Conservation (phyloP, 2,888 invertebrate species). For the Exephanes ischioxanthus region DNA sequence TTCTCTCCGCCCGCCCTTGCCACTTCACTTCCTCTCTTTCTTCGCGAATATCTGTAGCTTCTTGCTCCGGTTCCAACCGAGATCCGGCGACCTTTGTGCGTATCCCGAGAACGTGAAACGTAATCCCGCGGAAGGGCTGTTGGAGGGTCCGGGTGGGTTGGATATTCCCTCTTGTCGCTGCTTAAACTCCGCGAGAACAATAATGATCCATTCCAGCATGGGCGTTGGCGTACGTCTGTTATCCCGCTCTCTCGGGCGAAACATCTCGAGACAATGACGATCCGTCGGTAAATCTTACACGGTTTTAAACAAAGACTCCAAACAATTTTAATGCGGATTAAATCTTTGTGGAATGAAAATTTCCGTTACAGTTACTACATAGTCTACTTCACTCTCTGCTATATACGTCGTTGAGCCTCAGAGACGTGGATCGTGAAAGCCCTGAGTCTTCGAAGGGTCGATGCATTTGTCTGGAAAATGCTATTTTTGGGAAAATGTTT, state of each 20-base stretch:
- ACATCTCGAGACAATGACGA: conserved; percentile 43
- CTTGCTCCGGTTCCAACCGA: conserved; percentile 46
- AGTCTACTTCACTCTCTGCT: no score
- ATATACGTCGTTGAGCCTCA: no score
- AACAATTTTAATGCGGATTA: not conserved
- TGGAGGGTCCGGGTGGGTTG: conserved; percentile 26
- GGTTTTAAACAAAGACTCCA: not conserved
- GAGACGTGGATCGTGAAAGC: not conserved
- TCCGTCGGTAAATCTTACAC: conserved; percentile 7
- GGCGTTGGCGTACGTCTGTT: conserved; percentile 14
- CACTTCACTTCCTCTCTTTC: conserved; percentile 18
- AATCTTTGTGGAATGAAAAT: not conserved
- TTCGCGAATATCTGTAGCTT: conserved; percentile 58
- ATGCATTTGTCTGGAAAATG: not conserved
- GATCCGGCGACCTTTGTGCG: conserved; percentile 55
- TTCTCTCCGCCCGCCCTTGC: conserved; percentile 5
- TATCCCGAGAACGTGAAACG: conserved; percentile 66
- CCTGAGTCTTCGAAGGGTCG: no score
- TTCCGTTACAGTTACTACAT: not conserved
- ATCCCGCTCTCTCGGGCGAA: conserved; percentile 32
- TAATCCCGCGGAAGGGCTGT: conserved; percentile 47
- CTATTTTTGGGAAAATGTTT: not conserved
- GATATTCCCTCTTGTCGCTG: conserved; percentile 51
- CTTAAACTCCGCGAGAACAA: conserved; percentile 54
- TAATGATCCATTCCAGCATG: conserved; percentile 55